Percentiles rank a stretch among this genome's conserved stretches.
Conservation (phyloP, 2,888 invertebrate species). For the Kryphioiulus occultus region DNA sequence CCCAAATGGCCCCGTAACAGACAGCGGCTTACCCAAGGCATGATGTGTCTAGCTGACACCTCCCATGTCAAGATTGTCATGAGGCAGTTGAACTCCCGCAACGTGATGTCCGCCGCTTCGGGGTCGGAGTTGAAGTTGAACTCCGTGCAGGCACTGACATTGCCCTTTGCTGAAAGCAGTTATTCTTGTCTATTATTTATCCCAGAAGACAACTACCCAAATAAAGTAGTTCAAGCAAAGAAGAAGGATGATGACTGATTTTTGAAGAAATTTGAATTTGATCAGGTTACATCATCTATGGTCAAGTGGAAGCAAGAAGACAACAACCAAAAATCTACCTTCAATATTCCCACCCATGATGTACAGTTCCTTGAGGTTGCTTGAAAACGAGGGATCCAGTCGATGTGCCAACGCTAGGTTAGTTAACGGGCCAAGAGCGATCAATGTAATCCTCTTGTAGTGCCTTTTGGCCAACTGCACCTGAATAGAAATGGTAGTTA, state of each 20-base stretch:
- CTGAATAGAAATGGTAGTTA: neutral
- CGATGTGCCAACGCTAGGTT: slow-evolving; percentile 44
- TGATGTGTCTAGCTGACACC: slow-evolving; percentile 65
- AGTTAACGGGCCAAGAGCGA: slow-evolving; percentile 41
- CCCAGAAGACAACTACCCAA: too few relatives aligned
- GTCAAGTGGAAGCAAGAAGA: too few relatives aligned
- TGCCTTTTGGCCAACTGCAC: slow-evolving; percentile 15
- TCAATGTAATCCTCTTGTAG: slow-evolving; percentile 25
- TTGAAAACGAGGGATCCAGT: neutral
- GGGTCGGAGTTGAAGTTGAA: slow-evolving; percentile 81
- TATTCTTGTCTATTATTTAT: too few relatives aligned
- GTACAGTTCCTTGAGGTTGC: slow-evolving; percentile 37
- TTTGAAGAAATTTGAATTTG: too few relatives aligned
- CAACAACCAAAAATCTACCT: neutral
- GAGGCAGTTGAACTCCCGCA: slow-evolving; percentile 68
- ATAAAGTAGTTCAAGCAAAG: too few relatives aligned
- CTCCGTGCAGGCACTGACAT: slow-evolving; percentile 72
- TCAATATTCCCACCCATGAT: slow-evolving; percentile 48
- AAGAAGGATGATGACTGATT: too few relatives aligned
- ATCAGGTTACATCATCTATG: neutral
- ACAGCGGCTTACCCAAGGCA: slow-evolving; percentile 60
- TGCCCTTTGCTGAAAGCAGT: slow-evolving; percentile 66
- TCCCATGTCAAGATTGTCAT: slow-evolving; percentile 77
- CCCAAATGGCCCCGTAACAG: too few relatives aligned
- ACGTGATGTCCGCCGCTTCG: slow-evolving; percentile 77